Evolutionary conservation across 1,140 invertebrate species (phyloP).

Genomic region (Tenebrio molitor): DNA sequence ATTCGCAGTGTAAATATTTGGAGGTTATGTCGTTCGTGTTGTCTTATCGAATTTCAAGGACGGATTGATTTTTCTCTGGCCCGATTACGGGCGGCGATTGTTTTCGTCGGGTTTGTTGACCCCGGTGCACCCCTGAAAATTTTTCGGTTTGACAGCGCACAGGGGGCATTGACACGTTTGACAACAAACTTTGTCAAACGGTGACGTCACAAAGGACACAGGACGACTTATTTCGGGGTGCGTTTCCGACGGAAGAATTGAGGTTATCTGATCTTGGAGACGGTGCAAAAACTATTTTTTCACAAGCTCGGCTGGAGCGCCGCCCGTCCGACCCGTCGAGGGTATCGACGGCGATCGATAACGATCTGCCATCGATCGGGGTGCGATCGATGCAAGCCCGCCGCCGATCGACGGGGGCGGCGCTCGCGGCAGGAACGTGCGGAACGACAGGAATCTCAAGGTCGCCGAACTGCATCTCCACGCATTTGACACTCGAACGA

Average conservation of each 20-base stretch:
- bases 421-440: too few relatives aligned
- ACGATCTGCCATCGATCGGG: background rate
- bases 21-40: slow-evolving; percentile 50
- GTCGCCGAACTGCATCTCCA: too few relatives aligned
- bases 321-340: background rate
- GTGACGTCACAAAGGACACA: slow-evolving; percentile 11
- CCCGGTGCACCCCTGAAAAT: slow-evolving; percentile 13
- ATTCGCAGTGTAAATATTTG: slow-evolving; percentile 48
- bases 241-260: background rate
- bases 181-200: slow-evolving; percentile 21
- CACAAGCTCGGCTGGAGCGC: too few relatives aligned
- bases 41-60: slow-evolving; percentile 47
- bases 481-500: too few relatives aligned
- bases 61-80: slow-evolving; percentile 44
- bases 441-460: too few relatives aligned
- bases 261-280: slow-evolving; percentile 23
- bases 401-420: too few relatives aligned
- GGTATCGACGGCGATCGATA: background rate
- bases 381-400: too few relatives aligned
- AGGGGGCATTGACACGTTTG: slow-evolving; percentile 30
- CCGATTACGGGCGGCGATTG: background rate
- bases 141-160: background rate
- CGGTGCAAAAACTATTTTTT: slow-evolving; percentile 26
- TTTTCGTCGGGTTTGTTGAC: slow-evolving; percentile 33
- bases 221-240: slow-evolving; percentile 17